Base-by-base conservation (phyloP, 2,797 vertebrate species). In the Phoxinus dragarum region DNA sequence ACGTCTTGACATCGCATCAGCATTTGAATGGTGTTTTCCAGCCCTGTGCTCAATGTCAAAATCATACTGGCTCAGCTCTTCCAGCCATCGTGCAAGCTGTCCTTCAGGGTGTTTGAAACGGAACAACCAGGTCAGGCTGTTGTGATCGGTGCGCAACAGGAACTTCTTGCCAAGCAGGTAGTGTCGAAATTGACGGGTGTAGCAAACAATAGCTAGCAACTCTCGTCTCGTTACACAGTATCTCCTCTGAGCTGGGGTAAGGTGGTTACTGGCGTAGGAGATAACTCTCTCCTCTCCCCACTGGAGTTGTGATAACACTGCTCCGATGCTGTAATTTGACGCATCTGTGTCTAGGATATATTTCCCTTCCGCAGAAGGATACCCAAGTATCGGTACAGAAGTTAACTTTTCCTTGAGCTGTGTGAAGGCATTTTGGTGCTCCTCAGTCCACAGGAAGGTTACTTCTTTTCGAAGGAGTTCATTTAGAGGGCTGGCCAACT, bases 391-490 rank as follows among this genome's bases (percentile, higher is more conserved):
- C 10, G 21, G 68, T 42, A 21, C 68, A 42, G 38, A n/a, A 42
- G 10, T 91, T 90, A 90, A 92, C 90, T 91, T 92, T 93, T 88
- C 90, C 90, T 91, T 93, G 90, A 90, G 93, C 90, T 87, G 91
- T 88, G 91, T 92, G 90, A 91, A 92, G 84, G 0, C 89, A 91
- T 91, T 14, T 9, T 61, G n/a, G 86, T 93, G 92, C 91, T 91
- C 91, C 88, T 89, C 91, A 83, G 0, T 86, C 83, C 89, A 93
- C 12, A 47, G 44, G 44, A 47, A 47, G 14, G 12, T 14, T 47
- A 47, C 44, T 47, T 12, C 44, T 47, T 47, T 47, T 47, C 44
- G 12, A 12, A 14, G 12, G 12, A 47, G 44, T 47, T 49, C 12
- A 49, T 49, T 49, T 16, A 49, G 14, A 49, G 44, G 12, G 3